A percentile compares a stretch with the other conserved stretches of the same genome.
These are phyloP conservation scores for Cryptocephalus moraei DNA, from an alignment of 2,888 invertebrate genomes.

Conservation along the genomic window DNA sequence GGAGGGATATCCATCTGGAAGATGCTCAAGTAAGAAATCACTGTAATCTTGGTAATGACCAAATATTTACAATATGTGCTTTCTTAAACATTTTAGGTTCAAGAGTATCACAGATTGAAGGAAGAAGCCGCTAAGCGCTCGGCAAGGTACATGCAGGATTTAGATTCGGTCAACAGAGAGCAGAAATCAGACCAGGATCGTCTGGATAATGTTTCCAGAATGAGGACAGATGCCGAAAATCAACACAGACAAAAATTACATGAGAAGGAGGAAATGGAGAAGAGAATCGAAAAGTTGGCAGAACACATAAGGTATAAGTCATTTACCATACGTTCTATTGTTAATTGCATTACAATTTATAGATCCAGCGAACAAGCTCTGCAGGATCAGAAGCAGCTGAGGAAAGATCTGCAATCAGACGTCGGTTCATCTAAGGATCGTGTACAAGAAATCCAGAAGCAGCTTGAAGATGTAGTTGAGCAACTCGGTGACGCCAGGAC, in stretches of 20 bases:
- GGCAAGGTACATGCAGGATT: slow-evolving; percentile 83
- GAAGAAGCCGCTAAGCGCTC: slow-evolving; percentile 93
- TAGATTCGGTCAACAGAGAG: slow-evolving; percentile 92
- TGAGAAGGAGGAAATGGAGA: slow-evolving; percentile 88
- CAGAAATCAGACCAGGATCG: slow-evolving; percentile 96
- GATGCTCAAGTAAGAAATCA: slow-evolving; percentile 65
- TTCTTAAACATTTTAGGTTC: slow-evolving; percentile 48
- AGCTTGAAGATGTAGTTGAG: slow-evolving; percentile 76
- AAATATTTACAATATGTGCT: slow-evolving; percentile 2
- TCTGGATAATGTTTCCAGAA: slow-evolving; percentile 82
- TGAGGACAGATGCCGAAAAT: slow-evolving; percentile 81
- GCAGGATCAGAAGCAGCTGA: slow-evolving; percentile 75
- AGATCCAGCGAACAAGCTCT: slow-evolving; percentile 80
- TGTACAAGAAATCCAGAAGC: slow-evolving; percentile 74
- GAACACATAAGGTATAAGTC: slow-evolving; percentile 67
- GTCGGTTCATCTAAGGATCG: slow-evolving; percentile 83
- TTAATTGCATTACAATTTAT: slow-evolving; percentile 3
- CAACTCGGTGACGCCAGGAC: slow-evolving; percentile 92
- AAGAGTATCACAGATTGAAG: slow-evolving; percentile 90
- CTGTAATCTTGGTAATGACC: background rate
- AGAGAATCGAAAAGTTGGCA: slow-evolving; percentile 85
- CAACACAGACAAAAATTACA: slow-evolving; percentile 85
- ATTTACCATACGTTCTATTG: background rate
- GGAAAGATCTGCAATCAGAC: slow-evolving; percentile 75
- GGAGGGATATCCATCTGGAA: slow-evolving; percentile 85